These are phyloP conservation scores for Sminthopsis crassicaudata DNA, from an alignment of 2,113 vertebrate genomes.

Conservation along the genomic window DNA sequence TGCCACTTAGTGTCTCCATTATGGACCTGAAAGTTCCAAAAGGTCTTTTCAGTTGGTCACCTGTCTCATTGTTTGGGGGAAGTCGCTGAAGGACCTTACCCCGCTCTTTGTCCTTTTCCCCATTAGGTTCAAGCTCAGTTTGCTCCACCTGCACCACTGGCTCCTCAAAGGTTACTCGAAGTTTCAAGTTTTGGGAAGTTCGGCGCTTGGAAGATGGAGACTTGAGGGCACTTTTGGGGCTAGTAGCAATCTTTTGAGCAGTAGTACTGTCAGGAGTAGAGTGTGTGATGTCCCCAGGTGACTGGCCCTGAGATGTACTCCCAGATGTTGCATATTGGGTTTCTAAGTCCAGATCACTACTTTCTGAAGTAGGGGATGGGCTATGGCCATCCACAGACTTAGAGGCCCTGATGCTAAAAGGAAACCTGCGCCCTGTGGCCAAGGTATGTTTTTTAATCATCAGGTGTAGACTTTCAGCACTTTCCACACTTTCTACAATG, in stretches of 20 bases:
- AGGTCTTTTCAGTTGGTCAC: slow-evolving; percentile 89
- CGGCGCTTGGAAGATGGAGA: slow-evolving; percentile 96
- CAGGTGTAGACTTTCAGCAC: slow-evolving; percentile 85
- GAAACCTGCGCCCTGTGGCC: slow-evolving; percentile 88
- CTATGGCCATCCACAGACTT: slow-evolving; percentile 91
- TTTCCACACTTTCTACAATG: slow-evolving; percentile 89
- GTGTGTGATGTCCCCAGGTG: slow-evolving; percentile 77
- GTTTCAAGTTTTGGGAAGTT: slow-evolving; percentile 95
- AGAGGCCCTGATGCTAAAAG: slow-evolving; percentile 88
- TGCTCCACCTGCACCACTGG: slow-evolving; percentile 92
- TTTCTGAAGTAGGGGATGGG: slow-evolving; percentile 92
- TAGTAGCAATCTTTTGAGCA: slow-evolving; percentile 91
- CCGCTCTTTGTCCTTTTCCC: slow-evolving; percentile 88
- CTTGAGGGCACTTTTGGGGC: slow-evolving; percentile 98
- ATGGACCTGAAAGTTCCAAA: slow-evolving; percentile 97
- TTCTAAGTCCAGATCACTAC: slow-evolving; percentile 89
- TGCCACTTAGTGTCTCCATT: slow-evolving; percentile 96
- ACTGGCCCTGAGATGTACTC: slow-evolving; percentile 73
- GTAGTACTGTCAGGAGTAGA: slow-evolving; percentile 73
- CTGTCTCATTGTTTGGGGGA: slow-evolving; percentile 64
- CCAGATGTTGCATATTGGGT: slow-evolving; percentile 68
- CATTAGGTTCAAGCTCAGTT: slow-evolving; percentile 84
- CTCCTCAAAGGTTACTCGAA: slow-evolving; percentile 98
- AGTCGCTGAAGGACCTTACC: slow-evolving; percentile 77
- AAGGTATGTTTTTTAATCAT: slow-evolving; percentile 90